These are phyloP conservation scores for Adelges cooleyi DNA, from an alignment of 1,140 invertebrate species.

Conservation along the genomic window DNA sequence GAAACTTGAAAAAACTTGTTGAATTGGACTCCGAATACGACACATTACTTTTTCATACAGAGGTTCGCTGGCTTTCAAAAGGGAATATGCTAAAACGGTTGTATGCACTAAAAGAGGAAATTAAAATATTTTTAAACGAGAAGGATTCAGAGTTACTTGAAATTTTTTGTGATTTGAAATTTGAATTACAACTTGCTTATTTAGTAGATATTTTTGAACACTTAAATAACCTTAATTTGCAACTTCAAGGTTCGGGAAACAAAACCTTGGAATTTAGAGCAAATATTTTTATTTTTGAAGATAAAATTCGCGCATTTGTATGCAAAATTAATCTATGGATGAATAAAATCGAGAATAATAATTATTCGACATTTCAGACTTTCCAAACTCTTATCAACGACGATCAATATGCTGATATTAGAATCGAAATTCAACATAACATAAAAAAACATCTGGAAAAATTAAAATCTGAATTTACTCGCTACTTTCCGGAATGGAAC, in stretches of 20 bases:
- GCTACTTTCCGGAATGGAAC: conserved; percentile 25
- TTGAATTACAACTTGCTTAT: conserved; percentile 31
- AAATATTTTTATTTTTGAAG: conserved; percentile 31
- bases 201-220: conserved; percentile 32
- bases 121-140: background rate
- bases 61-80: background rate
- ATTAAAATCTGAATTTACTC: conserved; percentile 16
- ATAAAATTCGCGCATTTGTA: conserved; percentile 27
- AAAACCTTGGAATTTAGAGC: conserved; percentile 30
- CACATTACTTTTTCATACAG: background rate
- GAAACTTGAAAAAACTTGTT: no score
- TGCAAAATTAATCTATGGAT: conserved; percentile 24
- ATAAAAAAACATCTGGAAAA: background rate
- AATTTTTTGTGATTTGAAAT: conserved; percentile 31
- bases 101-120: background rate
- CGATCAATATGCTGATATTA: conserved; percentile 5
- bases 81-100: background rate
- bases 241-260: conserved; percentile 28
- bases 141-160: conserved; percentile 28
- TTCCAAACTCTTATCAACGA: background rate
- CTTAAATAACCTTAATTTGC: conserved; percentile 4
- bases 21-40: background rate
- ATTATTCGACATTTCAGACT: conserved; percentile 6
- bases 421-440: conserved; percentile 9
- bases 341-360: conserved; percentile 8